phyloP scores from a whole-genome alignment of 2,797 vertebrate species.

The Cuniculus paca region DNA sequence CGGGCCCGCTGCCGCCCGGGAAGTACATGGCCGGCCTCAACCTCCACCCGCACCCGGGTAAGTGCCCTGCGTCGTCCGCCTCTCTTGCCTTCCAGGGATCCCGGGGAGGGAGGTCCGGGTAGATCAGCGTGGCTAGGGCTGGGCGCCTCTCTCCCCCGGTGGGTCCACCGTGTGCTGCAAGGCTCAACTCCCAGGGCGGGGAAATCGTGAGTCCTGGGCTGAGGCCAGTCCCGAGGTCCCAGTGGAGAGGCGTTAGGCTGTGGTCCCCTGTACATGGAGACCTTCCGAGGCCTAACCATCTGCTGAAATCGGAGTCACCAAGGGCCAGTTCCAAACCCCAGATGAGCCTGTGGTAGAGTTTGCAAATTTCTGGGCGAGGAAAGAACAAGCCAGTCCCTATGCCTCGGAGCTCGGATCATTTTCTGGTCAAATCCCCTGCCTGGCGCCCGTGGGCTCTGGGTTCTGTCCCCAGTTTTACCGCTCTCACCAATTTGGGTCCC shows the following conservation, averaged over 20 bases:
- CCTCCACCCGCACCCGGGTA: slow-evolving; percentile 96
- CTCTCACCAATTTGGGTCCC: neutral
- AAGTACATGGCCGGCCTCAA: slow-evolving; percentile 96
- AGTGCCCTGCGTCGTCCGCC: slow-evolving; percentile 85
- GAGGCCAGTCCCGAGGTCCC: neutral
- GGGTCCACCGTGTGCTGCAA: neutral
- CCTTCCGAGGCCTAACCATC: neutral
- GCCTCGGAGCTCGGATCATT: neutral
- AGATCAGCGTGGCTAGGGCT: too few species aligned
- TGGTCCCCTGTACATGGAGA: neutral
- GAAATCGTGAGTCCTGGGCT: neutral
- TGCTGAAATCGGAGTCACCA: neutral
- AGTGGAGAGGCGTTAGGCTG: neutral
- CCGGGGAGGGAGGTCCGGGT: neutral
- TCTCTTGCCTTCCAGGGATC: neutral
- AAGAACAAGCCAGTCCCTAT: neutral
- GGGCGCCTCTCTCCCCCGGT: neutral
- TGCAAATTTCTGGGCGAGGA: slow-evolving; percentile 20
- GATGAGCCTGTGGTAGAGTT: neutral
- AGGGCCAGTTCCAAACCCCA: neutral
- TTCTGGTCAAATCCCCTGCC: neutral
- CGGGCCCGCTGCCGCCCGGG: slow-evolving; percentile 93
- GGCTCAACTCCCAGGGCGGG: neutral
- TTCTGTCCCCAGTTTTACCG: neutral
- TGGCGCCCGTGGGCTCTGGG: neutral